Evolutionary conservation across 2,888 invertebrate species (phyloP).

Genomic region (Schizaphis graminum): DNA sequence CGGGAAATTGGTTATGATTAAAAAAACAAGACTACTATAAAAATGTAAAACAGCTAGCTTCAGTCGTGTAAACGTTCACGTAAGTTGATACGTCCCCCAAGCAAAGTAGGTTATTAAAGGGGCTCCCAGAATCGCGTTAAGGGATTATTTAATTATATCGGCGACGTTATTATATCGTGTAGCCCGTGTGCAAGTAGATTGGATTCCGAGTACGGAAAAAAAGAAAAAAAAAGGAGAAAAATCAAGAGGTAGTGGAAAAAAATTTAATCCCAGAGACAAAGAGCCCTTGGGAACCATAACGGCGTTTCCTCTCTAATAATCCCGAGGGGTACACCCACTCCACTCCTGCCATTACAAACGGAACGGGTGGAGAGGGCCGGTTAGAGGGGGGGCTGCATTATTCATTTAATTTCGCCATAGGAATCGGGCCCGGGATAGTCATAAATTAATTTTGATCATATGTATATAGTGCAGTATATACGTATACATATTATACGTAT

Average conservation of each 20-base stretch:
- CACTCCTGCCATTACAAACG: background rate
- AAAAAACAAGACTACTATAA: slow-evolving; percentile 59
- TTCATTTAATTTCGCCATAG: slow-evolving; percentile 65
- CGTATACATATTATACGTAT: background rate
- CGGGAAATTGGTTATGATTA: slow-evolving; percentile 63
- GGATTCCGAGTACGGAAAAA: slow-evolving; percentile 47
- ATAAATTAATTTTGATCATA: slow-evolving; percentile 62
- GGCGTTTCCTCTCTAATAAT: slow-evolving; percentile 63
- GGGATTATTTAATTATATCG: slow-evolving; percentile 66
- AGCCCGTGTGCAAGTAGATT: slow-evolving; percentile 57
- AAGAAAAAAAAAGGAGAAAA: slow-evolving; percentile 54
- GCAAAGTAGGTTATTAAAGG: slow-evolving; percentile 62
- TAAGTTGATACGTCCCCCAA: slow-evolving; percentile 61
- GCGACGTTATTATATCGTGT: slow-evolving; percentile 63
- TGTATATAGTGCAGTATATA: background rate
- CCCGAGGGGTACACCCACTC: slow-evolving; percentile 54
- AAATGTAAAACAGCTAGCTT: slow-evolving; percentile 58
- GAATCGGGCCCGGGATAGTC: slow-evolving; percentile 38
- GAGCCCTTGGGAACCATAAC: slow-evolving; percentile 66
- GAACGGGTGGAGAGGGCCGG: background rate
- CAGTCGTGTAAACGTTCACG: slow-evolving; percentile 48
- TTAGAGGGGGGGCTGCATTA: slow-evolving; percentile 40
- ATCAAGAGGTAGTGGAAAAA: slow-evolving; percentile 62
- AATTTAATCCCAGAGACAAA: slow-evolving; percentile 67
- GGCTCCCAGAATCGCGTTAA: slow-evolving; percentile 62